Evolutionary conservation across 2,888 invertebrate genomes (phyloP), one percentile per base, ranked within the genome.

Genomic region (Drosophila silvestris): DNA sequence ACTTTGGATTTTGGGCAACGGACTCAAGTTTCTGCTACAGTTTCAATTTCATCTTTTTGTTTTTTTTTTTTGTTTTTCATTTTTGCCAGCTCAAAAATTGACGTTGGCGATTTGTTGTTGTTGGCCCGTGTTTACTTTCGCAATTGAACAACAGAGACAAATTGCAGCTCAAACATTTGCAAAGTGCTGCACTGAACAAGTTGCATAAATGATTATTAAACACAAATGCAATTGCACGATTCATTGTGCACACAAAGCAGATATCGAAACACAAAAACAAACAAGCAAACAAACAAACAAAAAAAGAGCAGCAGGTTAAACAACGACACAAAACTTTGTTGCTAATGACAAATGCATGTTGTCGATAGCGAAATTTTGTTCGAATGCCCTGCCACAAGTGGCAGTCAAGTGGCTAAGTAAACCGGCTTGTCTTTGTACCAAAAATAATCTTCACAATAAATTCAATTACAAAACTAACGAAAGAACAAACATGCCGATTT

Each of bases 271-370:
- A n/a, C 14, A 51, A 62, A 59, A 54, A 41, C 47, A 72, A 74
- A 61, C 64, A 73, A 35, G 35, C 12, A n/a, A 44, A 22, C 14
- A 22, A 47, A 22, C 2, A 22, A 14, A 22, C 3, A 44, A 22
- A 22, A 16, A 5, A 16, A 47, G 22, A 32, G 52, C 35, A 61
- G 9, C 14, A 47, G 47, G 19, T 14, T 22, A 22, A 41, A 35
- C 14, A 47, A 22, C 37, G 39, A 44, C 44, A 70, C 60, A 63
- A 60, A 60, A 68, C 35, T 41, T 67, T 61, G 74, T 68, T 82
- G 81, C 89, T 86, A 86, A 86, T 86, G 89, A 90, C 77, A 88
- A 82, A 82, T 76, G 68, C 90, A 73, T 85, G 89, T 85, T 47
- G 53, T 28, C 59, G 60, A 61, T 74, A 59, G 57, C 50, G 26